These are phyloP conservation scores for Poecile atricapillus DNA, from an alignment of 2,113 vertebrate species.

Conservation along the genomic window DNA sequence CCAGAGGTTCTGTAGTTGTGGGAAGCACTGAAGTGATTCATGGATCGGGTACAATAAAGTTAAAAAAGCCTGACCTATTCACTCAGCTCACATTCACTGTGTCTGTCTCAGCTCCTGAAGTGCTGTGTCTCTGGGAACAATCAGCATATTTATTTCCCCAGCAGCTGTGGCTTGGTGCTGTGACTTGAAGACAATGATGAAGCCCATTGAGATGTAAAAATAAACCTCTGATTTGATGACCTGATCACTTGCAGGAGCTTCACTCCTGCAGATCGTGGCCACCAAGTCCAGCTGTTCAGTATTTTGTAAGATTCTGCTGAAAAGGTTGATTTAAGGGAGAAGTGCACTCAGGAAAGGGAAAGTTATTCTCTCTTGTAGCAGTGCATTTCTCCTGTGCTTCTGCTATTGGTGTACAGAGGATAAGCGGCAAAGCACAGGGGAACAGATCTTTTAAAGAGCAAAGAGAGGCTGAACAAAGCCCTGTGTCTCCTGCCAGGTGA, in stretches of 20 bases:
- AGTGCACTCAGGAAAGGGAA: not conserved
- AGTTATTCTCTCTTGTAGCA: not conserved
- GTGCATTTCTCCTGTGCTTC: not conserved
- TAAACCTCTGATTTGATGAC: not conserved
- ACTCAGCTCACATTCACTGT: not conserved
- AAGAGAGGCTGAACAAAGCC: not conserved
- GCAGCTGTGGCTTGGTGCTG: not conserved
- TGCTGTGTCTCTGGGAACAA: not conserved
- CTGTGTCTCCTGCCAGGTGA: not conserved
- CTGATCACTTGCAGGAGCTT: not conserved
- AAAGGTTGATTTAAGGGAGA: not conserved
- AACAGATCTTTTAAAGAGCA: not conserved
- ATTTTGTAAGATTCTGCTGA: not conserved
- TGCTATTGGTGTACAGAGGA: not conserved
- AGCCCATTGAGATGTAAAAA: not conserved
- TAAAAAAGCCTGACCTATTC: not conserved
- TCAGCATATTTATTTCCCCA: not conserved
- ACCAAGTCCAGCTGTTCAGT: not conserved
- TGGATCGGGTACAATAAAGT: not conserved
- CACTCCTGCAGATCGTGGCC: fast-evolving
- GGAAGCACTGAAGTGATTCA: not conserved
- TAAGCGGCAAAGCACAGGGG: not conserved
- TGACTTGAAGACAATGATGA: not conserved
- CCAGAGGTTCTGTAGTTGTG: not conserved
- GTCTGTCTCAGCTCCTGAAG: not conserved